phyloP scores from a whole-genome alignment of 2,888 invertebrate species.

The Tenodera sinensis region DNA sequence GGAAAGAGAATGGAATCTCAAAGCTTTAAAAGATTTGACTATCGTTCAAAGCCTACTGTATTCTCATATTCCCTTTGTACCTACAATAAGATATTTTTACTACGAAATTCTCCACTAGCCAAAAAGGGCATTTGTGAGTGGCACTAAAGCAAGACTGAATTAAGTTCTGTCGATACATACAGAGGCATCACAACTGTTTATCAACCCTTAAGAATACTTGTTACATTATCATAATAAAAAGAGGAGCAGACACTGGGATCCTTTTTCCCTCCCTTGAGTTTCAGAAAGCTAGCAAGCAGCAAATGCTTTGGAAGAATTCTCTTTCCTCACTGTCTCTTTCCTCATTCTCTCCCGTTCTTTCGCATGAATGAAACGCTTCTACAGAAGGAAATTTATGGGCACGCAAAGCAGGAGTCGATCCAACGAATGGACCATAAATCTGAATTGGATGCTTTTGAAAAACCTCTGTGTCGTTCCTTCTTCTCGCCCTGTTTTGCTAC shows the following conservation, averaged over 20 bases:
- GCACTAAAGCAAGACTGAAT: too few relatives aligned
- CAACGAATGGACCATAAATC: conserved; percentile 8
- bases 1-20: too few relatives aligned
- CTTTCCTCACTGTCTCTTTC: background rate
- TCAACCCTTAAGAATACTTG: background rate
- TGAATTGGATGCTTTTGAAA: conserved; percentile 6
- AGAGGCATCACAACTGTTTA: background rate
- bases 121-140: too few relatives aligned
- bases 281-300: background rate
- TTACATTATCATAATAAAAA: background rate
- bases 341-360: background rate
- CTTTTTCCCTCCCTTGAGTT: background rate
- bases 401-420: conserved; percentile 11
- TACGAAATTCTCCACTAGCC: too few relatives aligned
- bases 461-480: background rate
- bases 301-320: background rate
- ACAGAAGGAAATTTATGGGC: background rate
- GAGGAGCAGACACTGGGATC: background rate
- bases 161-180: too few relatives aligned
- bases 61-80: too few relatives aligned
- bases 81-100: too few relatives aligned
- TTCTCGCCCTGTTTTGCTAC: background rate
- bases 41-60: too few relatives aligned
- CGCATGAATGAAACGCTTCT: background rate
- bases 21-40: too few relatives aligned